Percentiles rank a stretch among this genome's conserved stretches.
These are phyloP conservation scores for Poecile atricapillus DNA, from an alignment of 2,113 vertebrate genomes.

Conservation along the genomic window DNA sequence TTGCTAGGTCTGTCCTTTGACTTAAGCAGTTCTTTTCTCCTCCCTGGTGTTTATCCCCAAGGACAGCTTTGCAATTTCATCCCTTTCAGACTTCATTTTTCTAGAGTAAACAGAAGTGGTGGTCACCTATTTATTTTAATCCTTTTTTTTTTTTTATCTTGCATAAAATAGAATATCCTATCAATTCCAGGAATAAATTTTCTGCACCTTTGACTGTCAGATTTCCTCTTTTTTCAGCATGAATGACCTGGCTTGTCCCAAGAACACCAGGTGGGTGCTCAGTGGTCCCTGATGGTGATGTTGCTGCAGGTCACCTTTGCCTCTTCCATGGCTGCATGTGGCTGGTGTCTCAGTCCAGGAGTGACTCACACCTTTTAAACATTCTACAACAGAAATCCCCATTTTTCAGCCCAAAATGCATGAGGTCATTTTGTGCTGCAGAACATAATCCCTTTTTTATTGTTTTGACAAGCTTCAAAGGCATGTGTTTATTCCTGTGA, in stretches of 20 bases:
- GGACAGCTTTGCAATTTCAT: slow-evolving; percentile 1
- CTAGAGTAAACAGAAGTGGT: neutral
- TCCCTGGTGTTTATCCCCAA: neutral
- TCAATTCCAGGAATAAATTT: neutral
- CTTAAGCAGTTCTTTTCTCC: neutral
- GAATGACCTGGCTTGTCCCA: neutral
- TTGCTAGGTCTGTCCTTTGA: neutral
- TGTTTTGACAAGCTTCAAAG: slow-evolving; percentile 11
- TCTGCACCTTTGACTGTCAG: neutral
- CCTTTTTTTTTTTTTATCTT: neutral
- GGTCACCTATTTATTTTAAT: neutral
- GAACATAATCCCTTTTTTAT: slow-evolving; percentile 22
- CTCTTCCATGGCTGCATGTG: neutral
- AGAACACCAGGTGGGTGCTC: neutral
- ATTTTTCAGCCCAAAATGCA: neutral
- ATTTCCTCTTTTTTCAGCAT: neutral
- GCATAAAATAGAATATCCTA: neutral
- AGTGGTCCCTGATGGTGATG: neutral
- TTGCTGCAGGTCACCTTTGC: neutral
- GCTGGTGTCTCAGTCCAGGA: neutral
- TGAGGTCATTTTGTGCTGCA: neutral
- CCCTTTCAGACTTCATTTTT: neutral
- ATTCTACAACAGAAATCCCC: neutral
- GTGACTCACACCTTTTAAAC: neutral
- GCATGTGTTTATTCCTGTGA: neutral